Evolutionary conservation across 2,113 vertebrate genomes (phyloP), one percentile per base, ranked within the genome.

Genomic region (Procavia capensis): DNA sequence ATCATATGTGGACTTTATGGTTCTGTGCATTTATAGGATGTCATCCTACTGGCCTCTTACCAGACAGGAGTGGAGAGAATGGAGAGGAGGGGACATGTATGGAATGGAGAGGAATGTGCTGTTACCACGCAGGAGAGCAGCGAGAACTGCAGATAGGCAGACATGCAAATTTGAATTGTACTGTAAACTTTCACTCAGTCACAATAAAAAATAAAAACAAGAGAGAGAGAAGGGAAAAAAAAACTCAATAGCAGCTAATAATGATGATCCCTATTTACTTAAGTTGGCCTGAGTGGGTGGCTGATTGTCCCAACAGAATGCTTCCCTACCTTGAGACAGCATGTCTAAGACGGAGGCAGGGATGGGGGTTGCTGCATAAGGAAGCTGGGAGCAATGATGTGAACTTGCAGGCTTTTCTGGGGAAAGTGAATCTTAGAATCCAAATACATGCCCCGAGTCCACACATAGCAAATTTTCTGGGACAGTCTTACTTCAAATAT

Each of bases 351-450:
- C 50, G 0, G 80, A 93, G 16, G 50, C 29, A 39, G 17, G 31
- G 34, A 3, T 1, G 9, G 25, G 14, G 39, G 47, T 36, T 64
- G 45, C 24, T 72, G 19, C 75, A 29, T 61, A 13, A 68, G 43
- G 74, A 45, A 94, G 14, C 9, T 57, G 39, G 68, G 41, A 72
- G 25, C 63, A 36, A 64, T 64, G n/a, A 54, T 31, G 45, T 31
- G 45, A 85, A 29, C 84, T 19, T 78, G 72, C 88, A 25, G 29
- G 25, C 47, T 91, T 57, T 91, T 79, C 76, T 36, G 31, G 54
- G 72, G 85, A 87, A 59, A 93, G 70, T 41, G 90, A 54, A 90
- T 90, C 43, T 80, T 61, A 50, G 85, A 76, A 22, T 61, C 66
- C 45, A 61, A 81, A 59, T 41, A 13, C 39, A 36, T 14, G 27